Percentiles rank a stretch among this genome's conserved stretches.
Conservation (phyloP, 1,140 invertebrate genomes). For the Drosophila kikkawai region DNA sequence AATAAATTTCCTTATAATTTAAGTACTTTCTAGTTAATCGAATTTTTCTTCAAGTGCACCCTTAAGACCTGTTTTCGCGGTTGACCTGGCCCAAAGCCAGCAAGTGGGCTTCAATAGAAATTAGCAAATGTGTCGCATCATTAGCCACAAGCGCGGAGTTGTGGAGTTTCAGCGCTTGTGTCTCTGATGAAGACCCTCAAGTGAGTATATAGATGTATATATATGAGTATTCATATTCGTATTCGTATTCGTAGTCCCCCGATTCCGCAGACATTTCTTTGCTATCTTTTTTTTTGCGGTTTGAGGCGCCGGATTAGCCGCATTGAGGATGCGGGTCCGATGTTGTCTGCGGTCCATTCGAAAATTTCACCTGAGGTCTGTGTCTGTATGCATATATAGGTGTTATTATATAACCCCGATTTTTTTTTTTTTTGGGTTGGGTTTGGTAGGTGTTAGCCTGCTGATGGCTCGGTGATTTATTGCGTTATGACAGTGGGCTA, state of each 20-base stretch:
- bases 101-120: conserved; percentile 79
- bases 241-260: not conserved
- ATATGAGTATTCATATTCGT: not conserved
- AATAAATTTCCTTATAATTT: not conserved
- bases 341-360: conserved; percentile 35
- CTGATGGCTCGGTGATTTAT: conserved; percentile 70
- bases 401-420: conserved; percentile 59
- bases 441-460: conserved; percentile 78
- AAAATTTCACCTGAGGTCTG: conserved; percentile 54
- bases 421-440: conserved; percentile 69
- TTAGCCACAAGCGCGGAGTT: conserved; percentile 68
- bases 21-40: conserved; percentile 18
- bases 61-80: conserved; percentile 77
- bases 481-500: conserved; percentile 77
- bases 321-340: conserved; percentile 73
- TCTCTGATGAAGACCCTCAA: conserved; percentile 75
- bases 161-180: conserved; percentile 39
- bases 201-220: conserved; percentile 33
- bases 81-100: conserved; percentile 55
- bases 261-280: conserved; percentile 24
- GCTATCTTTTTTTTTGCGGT: conserved; percentile 54
- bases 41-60: conserved; percentile 20
- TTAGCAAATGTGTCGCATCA: conserved; percentile 84
- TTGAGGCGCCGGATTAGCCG: conserved; percentile 78
- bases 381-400: conserved; percentile 25